Evolutionary conservation across 2,113 vertebrate genomes (phyloP).

Genomic region (Sander lucioperca): DNA sequence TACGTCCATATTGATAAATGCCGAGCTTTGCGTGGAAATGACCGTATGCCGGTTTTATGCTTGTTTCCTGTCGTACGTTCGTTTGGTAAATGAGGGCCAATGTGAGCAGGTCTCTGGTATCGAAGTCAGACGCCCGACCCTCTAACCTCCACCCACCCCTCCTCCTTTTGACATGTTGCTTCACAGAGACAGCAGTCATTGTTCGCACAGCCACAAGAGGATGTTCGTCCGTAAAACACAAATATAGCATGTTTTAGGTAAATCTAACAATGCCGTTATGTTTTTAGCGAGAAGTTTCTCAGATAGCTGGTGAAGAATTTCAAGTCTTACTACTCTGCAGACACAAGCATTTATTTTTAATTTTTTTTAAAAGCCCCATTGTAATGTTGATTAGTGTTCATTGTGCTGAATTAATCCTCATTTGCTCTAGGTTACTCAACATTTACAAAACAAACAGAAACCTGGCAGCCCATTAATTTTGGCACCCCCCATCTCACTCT

Average conservation of each 20-base stretch:
- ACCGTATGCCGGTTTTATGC: too few species aligned
- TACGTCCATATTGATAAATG: too few species aligned
- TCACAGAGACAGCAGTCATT: slow-evolving; percentile 1
- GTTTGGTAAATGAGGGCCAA: too few species aligned
- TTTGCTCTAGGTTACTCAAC: slow-evolving; percentile 24
- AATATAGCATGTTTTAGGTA: background rate
- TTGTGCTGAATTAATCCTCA: slow-evolving; percentile 36
- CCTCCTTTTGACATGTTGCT: background rate
- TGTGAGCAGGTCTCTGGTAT: background rate
- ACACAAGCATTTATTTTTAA: background rate
- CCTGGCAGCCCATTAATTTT: slow-evolving; percentile 26
- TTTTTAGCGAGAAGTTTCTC: background rate
- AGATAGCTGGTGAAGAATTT: background rate
- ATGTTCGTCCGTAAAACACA: background rate
- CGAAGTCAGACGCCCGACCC: background rate
- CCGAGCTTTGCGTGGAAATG: too few species aligned
- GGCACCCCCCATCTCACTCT: background rate
- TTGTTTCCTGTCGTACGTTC: too few species aligned
- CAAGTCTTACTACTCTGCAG: background rate
- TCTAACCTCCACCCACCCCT: background rate
- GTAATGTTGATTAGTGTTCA: slow-evolving; percentile 24
- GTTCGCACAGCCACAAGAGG: background rate
- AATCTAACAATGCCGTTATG: background rate
- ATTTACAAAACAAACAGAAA: slow-evolving; percentile 40
- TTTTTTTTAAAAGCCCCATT: background rate